phyloP scores from a whole-genome alignment of 1,140 invertebrate species.

The Mamestra configurata region DNA sequence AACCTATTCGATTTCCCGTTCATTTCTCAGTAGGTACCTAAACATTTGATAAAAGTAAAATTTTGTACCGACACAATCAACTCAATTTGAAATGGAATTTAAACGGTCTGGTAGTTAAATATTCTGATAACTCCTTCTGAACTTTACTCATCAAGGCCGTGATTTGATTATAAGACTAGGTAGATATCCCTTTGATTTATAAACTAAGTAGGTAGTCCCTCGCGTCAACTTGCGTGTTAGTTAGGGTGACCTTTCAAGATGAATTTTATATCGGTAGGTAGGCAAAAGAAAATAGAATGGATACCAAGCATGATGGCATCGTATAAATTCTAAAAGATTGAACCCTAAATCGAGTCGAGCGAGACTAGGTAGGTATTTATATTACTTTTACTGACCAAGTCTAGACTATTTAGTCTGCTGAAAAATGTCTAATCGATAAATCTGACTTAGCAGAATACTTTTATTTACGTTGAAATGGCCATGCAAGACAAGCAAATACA shows the following conservation, averaged over 20 bases:
- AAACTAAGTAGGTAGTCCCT: neutral
- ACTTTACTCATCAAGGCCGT: neutral
- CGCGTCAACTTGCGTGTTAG: constrained; percentile 5
- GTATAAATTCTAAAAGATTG: constrained; percentile 9
- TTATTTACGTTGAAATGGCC: neutral
- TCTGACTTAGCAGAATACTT: neutral
- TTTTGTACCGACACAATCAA: neutral
- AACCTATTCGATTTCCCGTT: no score
- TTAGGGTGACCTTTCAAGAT: constrained; percentile 11
- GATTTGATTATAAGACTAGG: neutral
- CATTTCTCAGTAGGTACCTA: no score
- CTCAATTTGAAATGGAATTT: neutral
- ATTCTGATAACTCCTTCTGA: neutral
- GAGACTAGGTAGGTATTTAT: neutral
- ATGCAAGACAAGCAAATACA: no score
- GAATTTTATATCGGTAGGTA: constrained; percentile 20
- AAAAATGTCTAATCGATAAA: neutral
- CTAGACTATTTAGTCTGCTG: neutral
- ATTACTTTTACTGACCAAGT: neutral
- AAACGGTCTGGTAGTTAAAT: neutral
- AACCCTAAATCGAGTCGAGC: neutral
- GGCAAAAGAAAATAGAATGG: constrained; percentile 12
- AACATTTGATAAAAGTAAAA: neutral
- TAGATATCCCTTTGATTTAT: constrained; percentile 22
- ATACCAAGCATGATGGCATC: neutral